Conservation (phyloP, 30 jellyfish, hydroid and myxozoan genomes). For the Morbakka virulenta region DNA sequence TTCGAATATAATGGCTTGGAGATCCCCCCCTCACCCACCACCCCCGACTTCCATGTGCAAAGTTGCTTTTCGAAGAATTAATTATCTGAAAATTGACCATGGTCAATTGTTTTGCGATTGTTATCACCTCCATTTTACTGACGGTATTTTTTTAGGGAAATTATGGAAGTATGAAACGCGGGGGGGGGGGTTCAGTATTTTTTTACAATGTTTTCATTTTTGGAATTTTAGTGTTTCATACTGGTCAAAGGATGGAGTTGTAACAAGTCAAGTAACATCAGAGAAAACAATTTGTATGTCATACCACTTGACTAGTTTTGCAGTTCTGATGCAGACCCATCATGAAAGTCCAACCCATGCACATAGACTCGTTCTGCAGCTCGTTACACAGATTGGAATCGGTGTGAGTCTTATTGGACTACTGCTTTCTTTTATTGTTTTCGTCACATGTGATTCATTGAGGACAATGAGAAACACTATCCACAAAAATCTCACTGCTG, state of each 20-base stretch:
- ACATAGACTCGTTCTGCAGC: slow-evolving; percentile 49
- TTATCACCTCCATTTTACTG: no score
- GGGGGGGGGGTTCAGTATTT: no score
- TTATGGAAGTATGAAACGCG: no score
- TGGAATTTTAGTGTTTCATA: slow-evolving; percentile 18
- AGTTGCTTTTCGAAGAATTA: no score
- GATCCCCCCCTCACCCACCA: no score
- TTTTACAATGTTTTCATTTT: neutral
- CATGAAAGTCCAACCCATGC: slow-evolving; percentile 22
- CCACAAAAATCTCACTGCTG: slow-evolving; percentile 64
- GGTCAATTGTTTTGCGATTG: no score
- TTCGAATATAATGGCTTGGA: no score
- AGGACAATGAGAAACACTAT: slow-evolving; percentile 69
- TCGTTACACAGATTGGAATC: slow-evolving; percentile 68
- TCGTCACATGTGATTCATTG: slow-evolving; percentile 71
- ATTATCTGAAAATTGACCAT: no score
- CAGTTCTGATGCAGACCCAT: slow-evolving; percentile 62
- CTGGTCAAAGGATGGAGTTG: slow-evolving; percentile 66
- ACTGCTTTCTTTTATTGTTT: slow-evolving; percentile 62
- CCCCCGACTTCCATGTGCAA: no score
- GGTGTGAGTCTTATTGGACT: slow-evolving; percentile 67
- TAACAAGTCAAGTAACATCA: slow-evolving; percentile 13
- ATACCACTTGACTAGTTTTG: slow-evolving; percentile 68
- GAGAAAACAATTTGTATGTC: slow-evolving; percentile 58
- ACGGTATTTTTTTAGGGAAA: no score